Evolutionary conservation across 2,113 vertebrate genomes (phyloP), one percentile per base, ranked within the genome.

Genomic region (Ginglymostoma cirratum): DNA sequence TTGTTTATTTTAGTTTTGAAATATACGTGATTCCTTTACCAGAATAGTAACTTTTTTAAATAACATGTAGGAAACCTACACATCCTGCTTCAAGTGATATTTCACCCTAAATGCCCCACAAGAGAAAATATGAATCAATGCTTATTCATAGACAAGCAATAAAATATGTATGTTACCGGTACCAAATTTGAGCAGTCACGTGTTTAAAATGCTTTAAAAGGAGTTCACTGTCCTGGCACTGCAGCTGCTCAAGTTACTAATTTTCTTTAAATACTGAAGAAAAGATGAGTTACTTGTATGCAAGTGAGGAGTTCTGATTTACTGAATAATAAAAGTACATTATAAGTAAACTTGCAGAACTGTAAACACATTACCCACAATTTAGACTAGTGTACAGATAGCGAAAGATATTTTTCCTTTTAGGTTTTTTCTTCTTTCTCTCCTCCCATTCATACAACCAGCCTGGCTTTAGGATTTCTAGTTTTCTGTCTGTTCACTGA

Each of bases 251-350:
- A 42, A 90, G n/a, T 93, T 61, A 67, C 17, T 93, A 17, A 66
- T 38, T 66, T 93, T 38, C 89, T 93, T 93, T 55, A 93, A 93
- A 66, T 66, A 66, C 38, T 66, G 61, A 21, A 93, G 89, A 93
- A 93, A 38, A 6, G 55, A 21, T 65, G 89, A 66, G 15, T 61
- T 34, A 66, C 15, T 3, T 92, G 55, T 66, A 38, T 83, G 4
- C 5, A 19, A 21, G 42, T 83, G 76, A 7, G 17, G 17, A 42
- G 17, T 83, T 93, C 65, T 93, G 61, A 5, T 67, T 93, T 61
- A 93, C n/a, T 66, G 89, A 34, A 76, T 42, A 38, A 83, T 23
- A 42, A 76, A 5, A 27, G 42, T 83, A 42, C 15, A 34, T 27
- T 61, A 76, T 12, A 42, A 42, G 38, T 83, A 45, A 42, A 17